Evolutionary conservation across 2,113 vertebrate genomes (phyloP), one percentile per base, ranked within the genome.

Genomic region (Sorex araneus): DNA sequence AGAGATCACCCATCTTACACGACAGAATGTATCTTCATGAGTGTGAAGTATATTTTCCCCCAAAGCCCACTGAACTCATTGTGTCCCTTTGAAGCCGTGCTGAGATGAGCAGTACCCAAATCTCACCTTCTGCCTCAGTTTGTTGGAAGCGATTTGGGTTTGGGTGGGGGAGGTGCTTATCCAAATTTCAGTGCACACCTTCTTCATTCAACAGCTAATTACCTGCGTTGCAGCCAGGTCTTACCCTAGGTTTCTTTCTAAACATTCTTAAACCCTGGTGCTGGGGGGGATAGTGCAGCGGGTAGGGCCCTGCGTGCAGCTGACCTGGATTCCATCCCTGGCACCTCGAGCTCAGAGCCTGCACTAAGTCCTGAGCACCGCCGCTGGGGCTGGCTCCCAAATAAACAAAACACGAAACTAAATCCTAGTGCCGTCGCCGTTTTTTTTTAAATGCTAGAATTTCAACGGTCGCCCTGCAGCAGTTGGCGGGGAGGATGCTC

Each of bases 381-480:
- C 54, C 54, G 18, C 18, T 40, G 40, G 40, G 54, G 3, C 3
- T 54, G 54, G 54, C 54, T 12, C 54, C 54, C 13, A 54, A 54
- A 54, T 54, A 54, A 54, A 54, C 16, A 11, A 54, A 54, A 54
- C 11, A 11, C 50, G 11, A 54, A 54, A 15, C 75, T 64, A n/a
- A 90, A 85, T 34, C 43, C 40, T 40, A 81, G 25, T 0, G 1
- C 11, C 74, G 74, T 90, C 30, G 54, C 30, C 12, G 16, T 71
- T 54, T 67, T 82, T 57, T 67, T 30, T n/a, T n/a, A n/a, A n/a
- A 30, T 77, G 32, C 36, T 82, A 23, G 27, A 15, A 82, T 87
- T 79, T 84, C 78, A 92, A 69, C 40, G 27, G 78, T 93, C 75
- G 50, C 32, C 57, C 43, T 82, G 57, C 71, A 82, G 9, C 3